These are phyloP conservation scores for Scytalopus superciliaris DNA, from an alignment of 2,113 vertebrate species.

Conservation along the genomic window DNA sequence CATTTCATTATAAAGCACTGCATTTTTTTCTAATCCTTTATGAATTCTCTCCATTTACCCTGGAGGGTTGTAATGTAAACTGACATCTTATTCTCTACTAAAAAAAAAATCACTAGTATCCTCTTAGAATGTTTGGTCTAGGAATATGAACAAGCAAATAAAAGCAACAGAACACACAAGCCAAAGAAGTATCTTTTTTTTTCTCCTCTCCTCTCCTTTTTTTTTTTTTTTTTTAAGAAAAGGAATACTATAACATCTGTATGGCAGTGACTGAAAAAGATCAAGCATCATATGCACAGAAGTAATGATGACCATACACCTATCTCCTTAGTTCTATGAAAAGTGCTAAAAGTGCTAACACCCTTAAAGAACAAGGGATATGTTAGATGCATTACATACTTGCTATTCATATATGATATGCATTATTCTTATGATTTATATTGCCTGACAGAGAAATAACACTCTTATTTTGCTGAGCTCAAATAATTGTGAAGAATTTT, in stretches of 20 bases:
- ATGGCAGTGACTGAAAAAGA: neutral
- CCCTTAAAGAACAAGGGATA: neutral
- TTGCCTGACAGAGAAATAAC: neutral
- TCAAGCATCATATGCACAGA: neutral
- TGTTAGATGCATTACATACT: neutral
- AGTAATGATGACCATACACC: neutral
- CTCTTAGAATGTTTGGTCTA: conserved; percentile 48
- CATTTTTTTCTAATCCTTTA: conserved; percentile 70
- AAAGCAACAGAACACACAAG: neutral
- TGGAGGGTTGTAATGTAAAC: conserved; percentile 72
- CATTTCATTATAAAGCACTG: conserved; percentile 74
- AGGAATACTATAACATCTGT: neutral
- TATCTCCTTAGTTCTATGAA: neutral
- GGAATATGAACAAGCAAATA: conserved; percentile 33
- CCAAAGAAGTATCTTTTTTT: neutral
- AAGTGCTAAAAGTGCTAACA: no score
- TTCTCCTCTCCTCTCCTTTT: no score
- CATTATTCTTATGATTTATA: neutral
- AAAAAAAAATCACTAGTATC: conserved; percentile 47
- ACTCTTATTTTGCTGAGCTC: neutral
- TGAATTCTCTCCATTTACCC: conserved; percentile 73
- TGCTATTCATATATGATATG: neutral
- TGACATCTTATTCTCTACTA: conserved; percentile 78
- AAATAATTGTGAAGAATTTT: neutral
- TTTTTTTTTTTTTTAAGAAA: neutral